Evolutionary conservation across 30 jellyfish, hydroid and myxozoan genomes (phyloP).

Genomic region (Cassiopea xamachana): DNA sequence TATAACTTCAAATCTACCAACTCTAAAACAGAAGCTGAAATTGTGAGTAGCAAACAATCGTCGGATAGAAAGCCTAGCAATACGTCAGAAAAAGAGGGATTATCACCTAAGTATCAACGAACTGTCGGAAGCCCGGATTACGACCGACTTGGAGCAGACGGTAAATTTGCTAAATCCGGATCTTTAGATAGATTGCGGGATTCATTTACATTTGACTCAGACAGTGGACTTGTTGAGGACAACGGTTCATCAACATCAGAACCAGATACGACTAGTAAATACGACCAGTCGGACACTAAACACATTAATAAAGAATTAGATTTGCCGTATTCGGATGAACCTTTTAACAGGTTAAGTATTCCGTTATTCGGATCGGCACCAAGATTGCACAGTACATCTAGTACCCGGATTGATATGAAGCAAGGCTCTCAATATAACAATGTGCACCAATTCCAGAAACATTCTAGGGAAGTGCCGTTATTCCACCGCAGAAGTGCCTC

Average conservation of each 20-base stretch:
- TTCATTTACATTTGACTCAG: constrained; percentile 9
- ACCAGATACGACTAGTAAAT: neutral
- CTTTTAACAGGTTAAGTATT: constrained; percentile 5
- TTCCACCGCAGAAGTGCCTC: constrained; percentile 53
- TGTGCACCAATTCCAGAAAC: neutral
- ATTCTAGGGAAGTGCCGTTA: neutral
- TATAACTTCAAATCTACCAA: neutral
- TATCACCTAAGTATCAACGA: constrained; percentile 32
- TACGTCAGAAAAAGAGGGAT: neutral
- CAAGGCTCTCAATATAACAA: constrained; percentile 21
- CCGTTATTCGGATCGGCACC: constrained; percentile 78
- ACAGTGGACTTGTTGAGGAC: neutral
- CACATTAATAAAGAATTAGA: neutral
- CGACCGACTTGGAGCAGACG: constrained; percentile 75
- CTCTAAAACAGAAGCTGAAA: neutral
- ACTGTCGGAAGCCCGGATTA: constrained; percentile 81
- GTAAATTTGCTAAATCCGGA: constrained; percentile 54
- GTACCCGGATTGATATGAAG: constrained; percentile 29
- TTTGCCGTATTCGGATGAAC: neutral
- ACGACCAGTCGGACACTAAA: constrained; percentile 3
- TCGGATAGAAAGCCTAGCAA: neutral
- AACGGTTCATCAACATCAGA: neutral
- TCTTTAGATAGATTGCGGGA: constrained; percentile 35
- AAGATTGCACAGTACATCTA: constrained; percentile 12
- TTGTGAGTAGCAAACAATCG: neutral